Percentiles rank a stretch among this genome's conserved stretches.
Conservation (phyloP, 2,797 vertebrate genomes). For the Lagocephalus sceleratus region DNA sequence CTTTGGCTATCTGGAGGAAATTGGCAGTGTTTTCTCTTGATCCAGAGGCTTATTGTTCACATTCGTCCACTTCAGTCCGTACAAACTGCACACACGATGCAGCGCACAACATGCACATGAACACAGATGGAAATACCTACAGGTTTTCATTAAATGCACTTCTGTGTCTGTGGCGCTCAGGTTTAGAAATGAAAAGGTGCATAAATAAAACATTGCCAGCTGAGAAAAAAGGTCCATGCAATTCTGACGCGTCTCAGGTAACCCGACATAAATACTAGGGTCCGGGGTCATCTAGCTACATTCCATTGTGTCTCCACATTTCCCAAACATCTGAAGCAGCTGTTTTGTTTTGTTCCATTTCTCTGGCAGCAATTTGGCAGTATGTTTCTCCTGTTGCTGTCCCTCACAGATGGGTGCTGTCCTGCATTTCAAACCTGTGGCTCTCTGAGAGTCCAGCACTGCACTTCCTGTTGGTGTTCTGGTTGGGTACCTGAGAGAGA, state of each 20-base stretch:
- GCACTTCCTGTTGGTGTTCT: constrained; percentile 73
- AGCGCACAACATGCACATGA: constrained; percentile 70
- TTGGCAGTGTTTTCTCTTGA: constrained; percentile 69
- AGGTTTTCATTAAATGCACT: constrained; percentile 75
- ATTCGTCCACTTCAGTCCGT: background rate
- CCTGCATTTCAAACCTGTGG: constrained; percentile 75
- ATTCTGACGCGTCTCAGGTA: constrained; percentile 37
- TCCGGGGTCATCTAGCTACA: constrained; percentile 19
- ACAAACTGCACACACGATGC: constrained; percentile 22
- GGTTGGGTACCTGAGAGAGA: constrained; percentile 78
- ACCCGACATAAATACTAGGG: constrained; percentile 19
- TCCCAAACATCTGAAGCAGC: constrained; percentile 6
- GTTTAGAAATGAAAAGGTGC: constrained; percentile 66
- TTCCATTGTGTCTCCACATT: constrained; percentile 8
- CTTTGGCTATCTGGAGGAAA: constrained; percentile 55
- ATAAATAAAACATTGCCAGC: constrained; percentile 65
- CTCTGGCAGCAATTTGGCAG: constrained; percentile 27
- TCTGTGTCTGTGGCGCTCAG: constrained; percentile 70
- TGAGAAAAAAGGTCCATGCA: constrained; percentile 69
- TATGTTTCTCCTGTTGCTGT: constrained; percentile 22
- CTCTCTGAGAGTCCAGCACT: constrained; percentile 71
- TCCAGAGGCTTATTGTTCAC: constrained; percentile 20
- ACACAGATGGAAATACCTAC: constrained; percentile 64
- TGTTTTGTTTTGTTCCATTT: constrained; percentile 16
- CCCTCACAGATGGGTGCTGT: constrained; percentile 82